Base-by-base conservation (phyloP, 2,113 vertebrate species). In the Xenopus tropicalis region DNA sequence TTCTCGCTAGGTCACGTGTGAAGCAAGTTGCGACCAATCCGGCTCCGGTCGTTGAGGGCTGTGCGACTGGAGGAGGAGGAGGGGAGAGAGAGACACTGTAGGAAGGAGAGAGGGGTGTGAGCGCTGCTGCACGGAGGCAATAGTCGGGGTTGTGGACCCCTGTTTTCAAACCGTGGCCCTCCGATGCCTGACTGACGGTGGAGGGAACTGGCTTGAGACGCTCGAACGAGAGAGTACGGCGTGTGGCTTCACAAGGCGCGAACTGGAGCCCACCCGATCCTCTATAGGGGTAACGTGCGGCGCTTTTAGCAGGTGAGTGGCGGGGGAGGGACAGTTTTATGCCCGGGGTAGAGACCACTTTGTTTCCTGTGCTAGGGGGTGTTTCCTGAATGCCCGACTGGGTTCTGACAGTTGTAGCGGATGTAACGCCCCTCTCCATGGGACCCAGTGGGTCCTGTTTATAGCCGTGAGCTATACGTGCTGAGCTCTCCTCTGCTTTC, bases 1-100 rank as follows among this genome's bases (percentile, higher is more conserved):
- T 14, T 48, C 13, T 48, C 77, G 56, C 46, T 1, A 57, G 11
- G 70, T 87, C 90, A 91, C 87, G 88, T 91, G 90, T 70, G 66
- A 17, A 14, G n/a, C 19, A 44, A 42, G 11, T 56, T 23, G 22
- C 80, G 81, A 67, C 90, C 88, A 90, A 91, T 88, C 82, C 51
- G 46, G 21, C 62, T 12, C 14, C 22, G 63, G 74, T 80, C 72
- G 72, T 65, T 75, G 72, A 74, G 72, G 63, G 54, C 72, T 46
- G 63, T 74, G 54, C 14, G 64, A 37, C 77, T 80, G 81, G 83
- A 78, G 78, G 79, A 79, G 61, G 84, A 78, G 56, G 58, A 77
- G 80, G 67, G 22, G 29, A 74, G 66, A 76, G 11, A 29, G 29
- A 37, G 29, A 37, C 6, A 37, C 29, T 37, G 29, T 37, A 37